Evolutionary conservation across 2,888 invertebrate genomes (phyloP).

Genomic region (Epirrhoe alternata): DNA sequence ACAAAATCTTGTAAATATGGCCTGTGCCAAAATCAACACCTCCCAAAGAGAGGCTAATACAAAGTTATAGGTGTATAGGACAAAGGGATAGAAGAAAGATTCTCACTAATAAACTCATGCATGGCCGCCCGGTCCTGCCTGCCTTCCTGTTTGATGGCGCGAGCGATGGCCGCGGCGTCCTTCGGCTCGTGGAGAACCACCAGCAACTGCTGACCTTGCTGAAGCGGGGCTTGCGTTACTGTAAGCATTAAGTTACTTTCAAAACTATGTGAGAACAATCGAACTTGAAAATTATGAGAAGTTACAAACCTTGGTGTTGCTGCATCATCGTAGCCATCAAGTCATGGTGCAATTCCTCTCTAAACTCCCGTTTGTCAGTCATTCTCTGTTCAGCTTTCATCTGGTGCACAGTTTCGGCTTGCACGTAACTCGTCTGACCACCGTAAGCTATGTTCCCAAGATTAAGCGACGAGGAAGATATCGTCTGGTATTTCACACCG

Average conservation of each 20-base stretch:
- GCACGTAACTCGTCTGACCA: conserved; percentile 70
- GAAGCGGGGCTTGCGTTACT: conserved; percentile 63
- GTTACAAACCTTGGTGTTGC: conserved; percentile 67
- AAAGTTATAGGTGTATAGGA: not conserved
- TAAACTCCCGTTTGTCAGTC: conserved; percentile 73
- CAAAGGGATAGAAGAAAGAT: not conserved
- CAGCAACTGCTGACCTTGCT: conserved; percentile 81
- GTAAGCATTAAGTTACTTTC: conserved; percentile 6
- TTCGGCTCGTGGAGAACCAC: conserved; percentile 83
- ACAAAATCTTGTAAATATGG: no score
- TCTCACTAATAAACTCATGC: conserved; percentile 76
- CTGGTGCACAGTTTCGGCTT: conserved; percentile 65
- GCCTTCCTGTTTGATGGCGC: conserved; percentile 84
- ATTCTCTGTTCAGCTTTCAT: conserved; percentile 66
- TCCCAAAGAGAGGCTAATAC: no score
- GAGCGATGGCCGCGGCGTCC: conserved; percentile 78
- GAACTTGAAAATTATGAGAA: conserved; percentile 15
- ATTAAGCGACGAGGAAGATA: conserved; percentile 78
- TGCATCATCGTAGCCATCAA: conserved; percentile 82
- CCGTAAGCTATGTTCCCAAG: conserved; percentile 76
- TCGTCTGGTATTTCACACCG: conserved; percentile 81
- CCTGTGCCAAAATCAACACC: no score
- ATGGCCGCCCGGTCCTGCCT: conserved; percentile 70
- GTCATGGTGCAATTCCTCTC: conserved; percentile 85
- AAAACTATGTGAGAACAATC: not conserved